Evolutionary conservation across 64 coral and sea anemone genomes (phyloP).

Genomic region (Porites australiensis): DNA sequence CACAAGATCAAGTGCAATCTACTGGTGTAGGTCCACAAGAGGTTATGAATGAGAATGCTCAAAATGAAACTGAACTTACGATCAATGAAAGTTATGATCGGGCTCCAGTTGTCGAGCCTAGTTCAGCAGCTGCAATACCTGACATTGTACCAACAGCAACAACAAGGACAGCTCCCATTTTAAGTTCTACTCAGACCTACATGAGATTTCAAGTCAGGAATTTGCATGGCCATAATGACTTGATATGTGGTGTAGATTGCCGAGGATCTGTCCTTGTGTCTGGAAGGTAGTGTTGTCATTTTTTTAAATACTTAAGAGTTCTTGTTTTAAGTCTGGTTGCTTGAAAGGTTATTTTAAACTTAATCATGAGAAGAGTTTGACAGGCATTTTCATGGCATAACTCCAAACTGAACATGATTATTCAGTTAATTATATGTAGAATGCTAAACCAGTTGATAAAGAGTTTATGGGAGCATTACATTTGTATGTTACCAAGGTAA

Average conservation of each 20-base stretch:
- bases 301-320: no score
- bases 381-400: no score
- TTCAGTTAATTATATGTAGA: no score
- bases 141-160: neutral
- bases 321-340: no score
- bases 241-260: constrained; percentile 78
- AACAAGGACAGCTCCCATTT: neutral
- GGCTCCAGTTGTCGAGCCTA: neutral
- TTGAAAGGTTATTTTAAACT: no score
- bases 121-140: neutral
- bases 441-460: no score
- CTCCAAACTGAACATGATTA: no score
- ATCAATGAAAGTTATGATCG: neutral
- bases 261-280: constrained; percentile 72
- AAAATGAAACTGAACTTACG: neutral
- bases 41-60: neutral
- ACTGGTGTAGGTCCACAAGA: neutral
- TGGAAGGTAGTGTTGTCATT: constrained; percentile 75
- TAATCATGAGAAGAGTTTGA: no score
- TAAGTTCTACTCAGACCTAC: neutral
- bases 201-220: constrained; percentile 45
- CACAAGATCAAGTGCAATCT: neutral
- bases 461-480: no score
- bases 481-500: no score
- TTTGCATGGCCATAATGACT: constrained; percentile 94